phyloP scores from a whole-genome alignment of 2,888 invertebrate genomes.

The Biston stratarius region DNA sequence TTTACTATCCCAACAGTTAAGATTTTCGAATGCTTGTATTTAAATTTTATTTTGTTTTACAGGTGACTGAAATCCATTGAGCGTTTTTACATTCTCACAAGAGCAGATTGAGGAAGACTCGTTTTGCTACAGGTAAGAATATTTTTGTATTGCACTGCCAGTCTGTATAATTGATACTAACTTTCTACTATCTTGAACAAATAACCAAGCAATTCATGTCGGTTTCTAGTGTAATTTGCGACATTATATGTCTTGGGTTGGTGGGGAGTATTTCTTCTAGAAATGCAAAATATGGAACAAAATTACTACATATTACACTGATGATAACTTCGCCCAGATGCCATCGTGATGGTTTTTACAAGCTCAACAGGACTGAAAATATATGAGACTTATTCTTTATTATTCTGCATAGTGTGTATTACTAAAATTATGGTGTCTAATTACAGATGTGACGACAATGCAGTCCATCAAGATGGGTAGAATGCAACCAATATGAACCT shows the following conservation, averaged over 20 bases:
- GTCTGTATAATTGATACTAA: not conserved
- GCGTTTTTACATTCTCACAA: not conserved
- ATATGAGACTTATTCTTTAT: not conserved
- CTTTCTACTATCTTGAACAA: no score
- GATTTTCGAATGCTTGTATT: not conserved
- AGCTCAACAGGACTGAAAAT: constrained; percentile 75
- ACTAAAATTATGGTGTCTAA: not conserved
- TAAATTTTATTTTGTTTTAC: not conserved
- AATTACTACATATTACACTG: constrained; percentile 36
- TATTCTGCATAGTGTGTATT: no score
- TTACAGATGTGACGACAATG: not conserved
- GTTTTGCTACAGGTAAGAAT: not conserved
- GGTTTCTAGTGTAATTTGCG: no score
- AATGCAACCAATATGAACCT: not conserved
- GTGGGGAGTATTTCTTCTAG: no score
- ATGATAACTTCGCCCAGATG: constrained; percentile 58
- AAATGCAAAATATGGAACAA: no score
- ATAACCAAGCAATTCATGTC: no score
- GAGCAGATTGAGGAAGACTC: not conserved
- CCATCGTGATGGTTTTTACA: constrained; percentile 58
- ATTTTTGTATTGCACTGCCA: not conserved
- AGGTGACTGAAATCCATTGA: not conserved
- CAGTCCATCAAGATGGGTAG: not conserved
- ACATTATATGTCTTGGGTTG: no score
- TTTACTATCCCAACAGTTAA: not conserved